These are phyloP conservation scores for Agonum fuliginosum DNA, from an alignment of 2,888 invertebrate species.

Conservation along the genomic window DNA sequence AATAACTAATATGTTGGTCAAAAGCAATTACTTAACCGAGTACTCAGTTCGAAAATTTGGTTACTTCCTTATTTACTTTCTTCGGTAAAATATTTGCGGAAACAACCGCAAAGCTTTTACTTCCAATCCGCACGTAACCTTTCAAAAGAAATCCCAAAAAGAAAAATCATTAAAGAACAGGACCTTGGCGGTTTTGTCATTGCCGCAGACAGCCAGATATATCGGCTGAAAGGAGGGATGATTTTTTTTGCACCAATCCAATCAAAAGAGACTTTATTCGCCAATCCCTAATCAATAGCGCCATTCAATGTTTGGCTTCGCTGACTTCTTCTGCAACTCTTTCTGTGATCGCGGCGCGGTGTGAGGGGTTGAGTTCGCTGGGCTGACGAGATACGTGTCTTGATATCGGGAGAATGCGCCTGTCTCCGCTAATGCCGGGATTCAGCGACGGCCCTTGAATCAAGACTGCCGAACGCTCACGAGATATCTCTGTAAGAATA, in stretches of 20 bases:
- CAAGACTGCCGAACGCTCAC: background rate
- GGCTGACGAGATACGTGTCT: constrained; percentile 28
- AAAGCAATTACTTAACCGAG: too few relatives aligned
- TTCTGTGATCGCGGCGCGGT: constrained; percentile 23
- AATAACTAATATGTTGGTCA: too few relatives aligned
- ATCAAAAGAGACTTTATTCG: constrained; percentile 60
- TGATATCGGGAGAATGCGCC: constrained; percentile 30
- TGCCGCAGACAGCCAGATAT: constrained; percentile 45
- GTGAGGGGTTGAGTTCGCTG: background rate
- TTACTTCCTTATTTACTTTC: too few relatives aligned
- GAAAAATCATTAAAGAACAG: constrained; percentile 53
- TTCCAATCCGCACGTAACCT: constrained; percentile 28
- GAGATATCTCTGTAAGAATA: background rate
- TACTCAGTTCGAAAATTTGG: too few relatives aligned
- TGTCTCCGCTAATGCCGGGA: constrained; percentile 15
- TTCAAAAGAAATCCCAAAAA: constrained; percentile 42
- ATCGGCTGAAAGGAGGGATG: constrained; percentile 54
- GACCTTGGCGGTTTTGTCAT: constrained; percentile 52
- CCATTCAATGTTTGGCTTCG: constrained; percentile 58
- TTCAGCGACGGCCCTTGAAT: constrained; percentile 3
- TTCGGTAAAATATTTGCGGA: constrained; percentile 1
- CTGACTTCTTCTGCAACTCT: constrained; percentile 58
- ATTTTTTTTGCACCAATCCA: constrained; percentile 58
- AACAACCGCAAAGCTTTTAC: constrained; percentile 13
- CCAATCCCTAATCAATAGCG: constrained; percentile 60